Percentiles rank a stretch among this genome's conserved stretches.
These are phyloP conservation scores for Caenorhabditis sp. DNA, from an alignment of 2,888 invertebrate genomes.

Conservation along the genomic window DNA sequence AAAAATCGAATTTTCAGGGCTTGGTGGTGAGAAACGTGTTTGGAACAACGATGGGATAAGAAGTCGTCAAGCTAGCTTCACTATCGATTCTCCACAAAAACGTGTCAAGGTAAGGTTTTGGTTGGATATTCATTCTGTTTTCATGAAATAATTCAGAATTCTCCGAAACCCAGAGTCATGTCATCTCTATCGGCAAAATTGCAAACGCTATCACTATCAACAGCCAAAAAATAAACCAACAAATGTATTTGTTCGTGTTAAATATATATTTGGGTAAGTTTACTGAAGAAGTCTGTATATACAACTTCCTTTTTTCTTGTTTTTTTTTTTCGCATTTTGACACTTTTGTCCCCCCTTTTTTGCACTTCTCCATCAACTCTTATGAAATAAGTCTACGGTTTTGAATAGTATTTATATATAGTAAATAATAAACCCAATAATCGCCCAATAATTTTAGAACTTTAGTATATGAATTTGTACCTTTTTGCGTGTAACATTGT, in stretches of 20 bases:
- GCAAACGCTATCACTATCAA: slow-evolving; percentile 15
- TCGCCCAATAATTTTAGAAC: background rate
- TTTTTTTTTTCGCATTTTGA: background rate
- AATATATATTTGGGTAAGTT: slow-evolving; percentile 1
- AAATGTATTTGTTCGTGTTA: background rate
- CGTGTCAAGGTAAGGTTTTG: background rate
- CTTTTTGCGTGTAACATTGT: too few relatives aligned
- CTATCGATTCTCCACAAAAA: background rate
- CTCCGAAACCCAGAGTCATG: background rate
- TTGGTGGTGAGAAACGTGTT: background rate
- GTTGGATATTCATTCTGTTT: too few relatives aligned
- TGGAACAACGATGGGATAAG: background rate
- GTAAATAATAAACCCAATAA: background rate
- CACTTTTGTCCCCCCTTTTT: background rate
- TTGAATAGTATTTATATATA: background rate
- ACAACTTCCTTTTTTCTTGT: background rate
- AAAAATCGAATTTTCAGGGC: background rate
- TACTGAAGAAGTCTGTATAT: background rate
- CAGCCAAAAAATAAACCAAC: slow-evolving; percentile 8
- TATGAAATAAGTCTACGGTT: background rate
- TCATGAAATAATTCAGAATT: background rate
- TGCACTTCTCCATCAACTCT: background rate
- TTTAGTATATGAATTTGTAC: background rate
- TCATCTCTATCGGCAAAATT: slow-evolving; percentile 10
- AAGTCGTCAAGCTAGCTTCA: background rate